Conservation (phyloP, 35 echinoderm and acorn worm species). For the Lytechinus pictus region DNA sequence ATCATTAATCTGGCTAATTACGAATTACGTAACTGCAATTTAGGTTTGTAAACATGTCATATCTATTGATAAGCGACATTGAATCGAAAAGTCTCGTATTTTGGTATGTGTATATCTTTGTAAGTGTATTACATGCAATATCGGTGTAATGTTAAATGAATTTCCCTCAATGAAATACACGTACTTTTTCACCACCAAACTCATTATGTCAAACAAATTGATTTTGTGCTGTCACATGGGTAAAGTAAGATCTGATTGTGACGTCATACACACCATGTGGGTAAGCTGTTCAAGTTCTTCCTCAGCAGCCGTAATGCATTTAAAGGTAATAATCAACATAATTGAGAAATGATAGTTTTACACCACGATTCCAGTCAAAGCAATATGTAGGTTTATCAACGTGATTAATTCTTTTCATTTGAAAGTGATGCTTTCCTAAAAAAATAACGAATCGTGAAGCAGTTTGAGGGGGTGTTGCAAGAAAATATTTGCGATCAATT, state of each 20-base stretch:
- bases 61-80: neutral
- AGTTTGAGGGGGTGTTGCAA: no score
- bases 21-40: neutral
- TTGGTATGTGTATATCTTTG: neutral
- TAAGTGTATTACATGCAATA: neutral
- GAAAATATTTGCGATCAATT: no score
- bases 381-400: neutral
- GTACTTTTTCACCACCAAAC: neutral
- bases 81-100: neutral
- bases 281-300: neutral
- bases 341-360: neutral
- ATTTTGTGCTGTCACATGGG: neutral
- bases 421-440: no score
- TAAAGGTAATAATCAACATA: neutral
- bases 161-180: conserved; percentile 2
- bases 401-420: no score
- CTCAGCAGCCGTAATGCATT: neutral
- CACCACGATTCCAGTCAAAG: neutral
- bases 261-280: conserved; percentile 16
- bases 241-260: neutral
- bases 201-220: neutral
- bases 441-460: no score
- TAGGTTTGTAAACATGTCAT: neutral
- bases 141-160: neutral
- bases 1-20: neutral